Conservation (phyloP, 2,888 invertebrate genomes). For the Sipha maydis region DNA sequence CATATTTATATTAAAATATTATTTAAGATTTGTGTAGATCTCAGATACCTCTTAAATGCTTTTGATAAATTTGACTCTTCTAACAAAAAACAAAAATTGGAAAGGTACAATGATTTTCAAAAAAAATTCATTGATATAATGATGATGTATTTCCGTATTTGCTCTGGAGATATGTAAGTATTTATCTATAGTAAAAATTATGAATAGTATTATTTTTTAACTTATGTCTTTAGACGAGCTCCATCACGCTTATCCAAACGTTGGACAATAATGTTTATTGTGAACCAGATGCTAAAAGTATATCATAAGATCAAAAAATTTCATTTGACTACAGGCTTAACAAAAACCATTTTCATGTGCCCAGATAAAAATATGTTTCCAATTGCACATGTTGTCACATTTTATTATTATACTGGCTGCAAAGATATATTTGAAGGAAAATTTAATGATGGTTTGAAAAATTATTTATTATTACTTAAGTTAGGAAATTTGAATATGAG, state of each 20-base stretch:
- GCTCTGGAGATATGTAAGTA: slow-evolving; percentile 49
- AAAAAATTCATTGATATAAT: slow-evolving; percentile 57
- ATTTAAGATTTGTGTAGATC: slow-evolving; percentile 56
- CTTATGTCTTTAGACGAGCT: slow-evolving; percentile 29
- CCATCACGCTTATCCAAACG: slow-evolving; percentile 37
- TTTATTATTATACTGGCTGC: slow-evolving; percentile 56
- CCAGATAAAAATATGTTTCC: slow-evolving; percentile 54
- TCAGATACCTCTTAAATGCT: slow-evolving; percentile 50
- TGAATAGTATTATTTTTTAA: not conserved
- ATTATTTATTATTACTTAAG: not conserved
- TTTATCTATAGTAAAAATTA: not conserved
- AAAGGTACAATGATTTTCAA: slow-evolving; percentile 59
- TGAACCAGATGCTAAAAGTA: slow-evolving; percentile 58
- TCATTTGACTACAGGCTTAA: slow-evolving; percentile 57
- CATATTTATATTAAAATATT: not conserved
- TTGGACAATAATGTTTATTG: slow-evolving; percentile 58
- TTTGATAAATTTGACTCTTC: slow-evolving; percentile 37
- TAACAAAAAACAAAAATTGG: slow-evolving; percentile 37
- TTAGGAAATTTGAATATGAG: too few species aligned
- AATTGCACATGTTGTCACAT: slow-evolving; percentile 44
- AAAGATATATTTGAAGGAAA: slow-evolving; percentile 58
- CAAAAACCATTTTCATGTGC: slow-evolving; percentile 58
- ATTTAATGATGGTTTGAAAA: slow-evolving; percentile 50
- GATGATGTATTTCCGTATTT: slow-evolving; percentile 60
- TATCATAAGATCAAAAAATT: slow-evolving; percentile 58